Evolutionary conservation across 92 coral and sea anemone species (phyloP).

Genomic region (Heteractis magnifica): DNA sequence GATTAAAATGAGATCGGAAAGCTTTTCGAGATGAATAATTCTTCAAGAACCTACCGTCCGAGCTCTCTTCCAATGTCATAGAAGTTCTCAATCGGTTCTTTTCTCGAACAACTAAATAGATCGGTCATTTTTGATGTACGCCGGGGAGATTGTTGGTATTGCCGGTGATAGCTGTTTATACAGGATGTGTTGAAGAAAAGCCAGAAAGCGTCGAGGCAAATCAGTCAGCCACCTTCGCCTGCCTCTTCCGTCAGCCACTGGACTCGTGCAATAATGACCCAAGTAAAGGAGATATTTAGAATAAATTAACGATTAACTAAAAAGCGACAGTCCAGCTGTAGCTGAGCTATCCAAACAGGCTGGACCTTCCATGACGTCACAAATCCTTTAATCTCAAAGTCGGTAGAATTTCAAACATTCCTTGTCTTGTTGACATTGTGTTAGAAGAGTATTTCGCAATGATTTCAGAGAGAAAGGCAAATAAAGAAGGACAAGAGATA

Average conservation of each 20-base stretch:
- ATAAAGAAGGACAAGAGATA: not conserved
- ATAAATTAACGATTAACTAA: conserved; percentile 82
- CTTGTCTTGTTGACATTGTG: conserved; percentile 3
- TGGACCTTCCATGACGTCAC: conserved; percentile 51
- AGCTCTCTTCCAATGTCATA: conserved; percentile 72
- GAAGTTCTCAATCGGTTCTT: conserved; percentile 77
- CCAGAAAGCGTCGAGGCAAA: not conserved
- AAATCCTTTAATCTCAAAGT: conserved; percentile 9
- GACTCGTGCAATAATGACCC: conserved; percentile 17
- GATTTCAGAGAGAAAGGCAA: conserved; percentile 17
- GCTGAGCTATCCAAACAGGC: conserved; percentile 31
- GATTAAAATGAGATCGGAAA: not conserved
- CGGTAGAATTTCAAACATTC: conserved; percentile 6
- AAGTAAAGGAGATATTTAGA: conserved; percentile 71
- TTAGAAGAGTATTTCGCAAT: conserved; percentile 31
- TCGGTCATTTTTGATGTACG: conserved; percentile 41
- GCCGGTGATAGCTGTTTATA: not conserved
- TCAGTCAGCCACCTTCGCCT: not conserved
- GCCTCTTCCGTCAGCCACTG: conserved; percentile 20
- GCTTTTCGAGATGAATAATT: not conserved
- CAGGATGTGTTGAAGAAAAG: not conserved
- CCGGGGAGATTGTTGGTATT: not conserved
- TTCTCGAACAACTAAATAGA: conserved; percentile 68
- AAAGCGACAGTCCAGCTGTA: conserved; percentile 37
- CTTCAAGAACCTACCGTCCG: conserved; percentile 59